These are phyloP conservation scores for Carduelis carduelis DNA, from an alignment of 2,797 vertebrate genomes.

Conservation along the genomic window DNA sequence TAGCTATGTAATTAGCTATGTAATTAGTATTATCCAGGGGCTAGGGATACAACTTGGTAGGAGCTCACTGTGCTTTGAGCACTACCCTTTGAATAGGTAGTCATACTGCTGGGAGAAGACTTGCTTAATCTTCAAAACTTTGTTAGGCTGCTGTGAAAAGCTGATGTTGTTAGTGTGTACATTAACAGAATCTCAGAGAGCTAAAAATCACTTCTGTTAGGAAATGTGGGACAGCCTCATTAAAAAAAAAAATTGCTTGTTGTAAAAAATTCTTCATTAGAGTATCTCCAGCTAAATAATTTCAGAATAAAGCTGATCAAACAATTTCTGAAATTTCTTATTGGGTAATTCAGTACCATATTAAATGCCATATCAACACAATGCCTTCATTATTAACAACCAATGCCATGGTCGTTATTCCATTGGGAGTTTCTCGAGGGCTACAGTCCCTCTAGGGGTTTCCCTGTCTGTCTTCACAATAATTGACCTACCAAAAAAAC, in stretches of 20 bases:
- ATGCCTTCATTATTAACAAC: background rate
- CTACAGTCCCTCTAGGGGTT: background rate
- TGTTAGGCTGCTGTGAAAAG: background rate
- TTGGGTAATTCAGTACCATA: background rate
- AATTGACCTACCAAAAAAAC: background rate
- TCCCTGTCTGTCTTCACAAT: background rate
- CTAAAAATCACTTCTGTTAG: background rate
- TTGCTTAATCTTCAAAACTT: background rate
- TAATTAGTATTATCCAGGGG: background rate
- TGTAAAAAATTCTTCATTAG: background rate
- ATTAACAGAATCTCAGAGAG: background rate
- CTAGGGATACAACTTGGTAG: background rate
- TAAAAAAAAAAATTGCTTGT: background rate
- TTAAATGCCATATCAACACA: background rate
- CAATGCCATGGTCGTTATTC: background rate
- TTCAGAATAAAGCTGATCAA: background rate
- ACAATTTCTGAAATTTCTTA: background rate
- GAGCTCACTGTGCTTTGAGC: background rate
- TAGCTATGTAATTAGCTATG: too few relatives aligned
- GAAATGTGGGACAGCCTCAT: background rate
- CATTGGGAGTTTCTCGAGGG: background rate
- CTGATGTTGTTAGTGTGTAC: background rate
- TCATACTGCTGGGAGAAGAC: background rate
- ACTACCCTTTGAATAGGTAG: rapidly evolving
- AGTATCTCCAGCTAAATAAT: background rate